Conservation (phyloP, 2,113 vertebrate genomes). For the Ceyx cyanopectus region DNA sequence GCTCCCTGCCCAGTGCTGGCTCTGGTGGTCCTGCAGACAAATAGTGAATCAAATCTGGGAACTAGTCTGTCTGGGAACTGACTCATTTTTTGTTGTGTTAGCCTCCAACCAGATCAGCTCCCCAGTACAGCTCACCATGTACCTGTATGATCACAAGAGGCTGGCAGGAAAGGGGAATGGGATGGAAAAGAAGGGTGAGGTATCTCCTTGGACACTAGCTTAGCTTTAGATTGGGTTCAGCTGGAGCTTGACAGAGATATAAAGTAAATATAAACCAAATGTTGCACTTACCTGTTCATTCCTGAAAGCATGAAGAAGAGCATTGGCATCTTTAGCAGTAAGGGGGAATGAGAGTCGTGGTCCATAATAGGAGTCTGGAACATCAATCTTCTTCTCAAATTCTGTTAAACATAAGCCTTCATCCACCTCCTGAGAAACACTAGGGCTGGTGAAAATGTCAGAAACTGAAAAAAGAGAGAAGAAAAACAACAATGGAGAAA, state of each 20-base stretch:
- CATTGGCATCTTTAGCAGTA: constrained; percentile 80
- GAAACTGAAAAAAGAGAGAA: constrained; percentile 74
- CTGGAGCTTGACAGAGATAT: neutral
- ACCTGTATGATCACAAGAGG: neutral
- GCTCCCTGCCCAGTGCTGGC: neutral
- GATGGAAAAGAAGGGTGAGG: neutral
- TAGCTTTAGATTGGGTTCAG: neutral
- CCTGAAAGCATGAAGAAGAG: constrained; percentile 88
- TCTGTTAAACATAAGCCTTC: constrained; percentile 59
- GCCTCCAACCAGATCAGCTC: neutral
- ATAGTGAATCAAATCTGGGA: neutral
- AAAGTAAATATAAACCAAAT: neutral
- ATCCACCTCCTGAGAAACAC: constrained; percentile 46
- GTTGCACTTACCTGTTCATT: constrained; percentile 83
- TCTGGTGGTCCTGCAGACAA: neutral
- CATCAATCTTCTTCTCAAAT: constrained; percentile 78
- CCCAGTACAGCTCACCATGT: neutral
- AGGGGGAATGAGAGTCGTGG: constrained; percentile 92
- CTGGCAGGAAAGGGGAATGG: neutral
- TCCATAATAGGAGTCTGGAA: constrained; percentile 88
- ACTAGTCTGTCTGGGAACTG: neutral
- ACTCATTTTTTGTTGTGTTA: neutral
- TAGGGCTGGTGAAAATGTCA: constrained; percentile 76
- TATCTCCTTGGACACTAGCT: neutral
- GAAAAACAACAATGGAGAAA: neutral